phyloP scores from a whole-genome alignment of 2,888 invertebrate genomes.

The Embidobia sp. region DNA sequence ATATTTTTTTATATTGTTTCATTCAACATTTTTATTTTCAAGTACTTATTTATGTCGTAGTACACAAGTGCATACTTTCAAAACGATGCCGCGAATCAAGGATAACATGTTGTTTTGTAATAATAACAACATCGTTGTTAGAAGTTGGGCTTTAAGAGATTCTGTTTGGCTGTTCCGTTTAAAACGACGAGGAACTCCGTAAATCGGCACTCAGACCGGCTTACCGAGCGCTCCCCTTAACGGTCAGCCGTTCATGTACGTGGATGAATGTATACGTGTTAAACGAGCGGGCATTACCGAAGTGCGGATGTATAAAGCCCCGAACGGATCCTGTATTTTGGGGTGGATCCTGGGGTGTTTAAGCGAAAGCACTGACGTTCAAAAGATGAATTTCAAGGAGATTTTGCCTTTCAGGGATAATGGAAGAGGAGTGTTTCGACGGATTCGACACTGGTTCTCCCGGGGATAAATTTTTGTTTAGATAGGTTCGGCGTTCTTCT shows the following conservation, averaged over 20 bases:
- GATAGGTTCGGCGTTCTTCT: slow-evolving; percentile 23
- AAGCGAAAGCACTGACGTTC: slow-evolving; percentile 61
- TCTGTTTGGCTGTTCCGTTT: slow-evolving; percentile 47
- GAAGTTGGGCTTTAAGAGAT: slow-evolving; percentile 39
- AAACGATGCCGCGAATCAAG: neutral
- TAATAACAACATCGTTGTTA: slow-evolving; percentile 20
- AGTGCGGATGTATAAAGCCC: slow-evolving; percentile 57
- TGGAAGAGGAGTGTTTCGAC: slow-evolving; percentile 62
- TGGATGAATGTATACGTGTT: slow-evolving; percentile 57
- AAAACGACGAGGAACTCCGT: slow-evolving; percentile 49
- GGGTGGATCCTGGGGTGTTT: slow-evolving; percentile 59
- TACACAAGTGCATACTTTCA: too few species aligned
- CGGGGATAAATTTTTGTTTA: slow-evolving; percentile 50
- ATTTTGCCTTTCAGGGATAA: slow-evolving; percentile 61
- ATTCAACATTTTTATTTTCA: too few species aligned
- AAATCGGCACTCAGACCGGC: slow-evolving; percentile 73
- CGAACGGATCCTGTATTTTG: slow-evolving; percentile 59
- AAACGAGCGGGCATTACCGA: slow-evolving; percentile 57
- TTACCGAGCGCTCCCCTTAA: slow-evolving; percentile 67
- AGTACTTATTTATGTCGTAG: too few species aligned
- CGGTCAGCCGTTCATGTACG: slow-evolving; percentile 70
- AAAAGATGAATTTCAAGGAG: slow-evolving; percentile 64
- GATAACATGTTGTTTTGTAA: neutral
- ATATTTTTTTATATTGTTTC: too few species aligned
- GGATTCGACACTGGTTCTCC: slow-evolving; percentile 53